Percentiles rank a stretch among this genome's conserved stretches.
Evolutionary conservation across 2,888 invertebrate genomes (phyloP).

Genomic region (Nyleta sp.): DNA sequence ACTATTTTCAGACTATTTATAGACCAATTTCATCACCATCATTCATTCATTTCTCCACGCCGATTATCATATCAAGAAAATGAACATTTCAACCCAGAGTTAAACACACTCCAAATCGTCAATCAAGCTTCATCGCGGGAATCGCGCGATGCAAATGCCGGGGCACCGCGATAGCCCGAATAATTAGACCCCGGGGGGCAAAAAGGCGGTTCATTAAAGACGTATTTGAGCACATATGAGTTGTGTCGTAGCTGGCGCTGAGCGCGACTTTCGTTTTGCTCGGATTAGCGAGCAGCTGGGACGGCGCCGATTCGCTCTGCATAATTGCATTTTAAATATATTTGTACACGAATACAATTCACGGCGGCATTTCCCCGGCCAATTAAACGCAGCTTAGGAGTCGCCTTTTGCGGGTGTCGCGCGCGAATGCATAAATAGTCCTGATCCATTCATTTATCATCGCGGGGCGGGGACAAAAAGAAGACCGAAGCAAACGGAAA

Average conservation of each 20-base stretch:
- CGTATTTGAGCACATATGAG: slow-evolving; percentile 60
- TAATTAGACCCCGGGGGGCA: slow-evolving; percentile 22
- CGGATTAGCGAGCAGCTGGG: slow-evolving; percentile 62
- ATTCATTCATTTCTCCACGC: no score
- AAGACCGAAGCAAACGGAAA: no score
- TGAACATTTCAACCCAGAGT: no score
- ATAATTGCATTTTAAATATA: slow-evolving; percentile 67
- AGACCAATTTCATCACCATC: no score
- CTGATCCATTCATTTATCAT: slow-evolving; percentile 58
- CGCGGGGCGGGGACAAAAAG: slow-evolving; percentile 4
- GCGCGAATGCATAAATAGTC: slow-evolving; percentile 59
- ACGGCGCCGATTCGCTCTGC: slow-evolving; percentile 55
- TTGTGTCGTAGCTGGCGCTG: slow-evolving; percentile 17
- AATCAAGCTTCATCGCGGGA: no score
- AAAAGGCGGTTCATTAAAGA: slow-evolving; percentile 58
- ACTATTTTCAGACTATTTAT: no score
- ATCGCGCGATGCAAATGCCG: no score
- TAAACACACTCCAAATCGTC: no score
- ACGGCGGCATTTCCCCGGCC: slow-evolving; percentile 50
- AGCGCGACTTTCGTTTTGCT: slow-evolving; percentile 53
- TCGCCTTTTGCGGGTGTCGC: slow-evolving; percentile 50
- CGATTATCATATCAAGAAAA: no score
- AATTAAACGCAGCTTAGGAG: slow-evolving; percentile 64
- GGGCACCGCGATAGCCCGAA: neutral
- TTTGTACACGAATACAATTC: slow-evolving; percentile 64